These are phyloP conservation scores for Ceratotherium simum DNA, from an alignment of 2,113 vertebrate genomes.

Conservation along the genomic window DNA sequence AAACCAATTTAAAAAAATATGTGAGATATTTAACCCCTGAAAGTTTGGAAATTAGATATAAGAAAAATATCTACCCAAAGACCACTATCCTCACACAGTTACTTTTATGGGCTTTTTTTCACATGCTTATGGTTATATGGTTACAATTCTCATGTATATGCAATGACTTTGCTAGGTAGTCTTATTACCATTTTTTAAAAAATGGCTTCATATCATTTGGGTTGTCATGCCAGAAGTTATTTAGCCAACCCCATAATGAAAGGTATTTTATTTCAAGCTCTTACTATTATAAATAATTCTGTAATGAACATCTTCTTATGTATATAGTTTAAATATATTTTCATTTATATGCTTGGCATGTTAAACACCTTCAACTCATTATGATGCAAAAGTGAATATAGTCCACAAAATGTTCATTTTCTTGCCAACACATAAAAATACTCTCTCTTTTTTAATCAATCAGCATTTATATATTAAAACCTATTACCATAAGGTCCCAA, in stretches of 20 bases:
- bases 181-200: background rate
- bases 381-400: background rate
- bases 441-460: background rate
- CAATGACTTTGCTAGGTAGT: background rate
- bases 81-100: background rate
- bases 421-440: background rate
- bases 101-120: background rate
- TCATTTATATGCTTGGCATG: background rate
- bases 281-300: conserved; percentile 4
- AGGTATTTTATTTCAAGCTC: background rate
- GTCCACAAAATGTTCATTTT: background rate
- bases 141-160: background rate
- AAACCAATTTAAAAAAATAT: background rate
- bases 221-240: background rate
- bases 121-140: background rate
- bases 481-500: background rate
- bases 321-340: background rate
- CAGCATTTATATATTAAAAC: background rate
- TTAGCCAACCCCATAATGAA: background rate
- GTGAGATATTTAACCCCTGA: background rate
- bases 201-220: background rate
- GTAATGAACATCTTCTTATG: background rate
- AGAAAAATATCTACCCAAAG: background rate
- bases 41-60: background rate
- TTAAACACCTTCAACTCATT: background rate